A percentile compares a stretch with the other conserved stretches of the same genome.
Conservation (phyloP, 2,888 invertebrate genomes). For the Camponotus fellah region DNA sequence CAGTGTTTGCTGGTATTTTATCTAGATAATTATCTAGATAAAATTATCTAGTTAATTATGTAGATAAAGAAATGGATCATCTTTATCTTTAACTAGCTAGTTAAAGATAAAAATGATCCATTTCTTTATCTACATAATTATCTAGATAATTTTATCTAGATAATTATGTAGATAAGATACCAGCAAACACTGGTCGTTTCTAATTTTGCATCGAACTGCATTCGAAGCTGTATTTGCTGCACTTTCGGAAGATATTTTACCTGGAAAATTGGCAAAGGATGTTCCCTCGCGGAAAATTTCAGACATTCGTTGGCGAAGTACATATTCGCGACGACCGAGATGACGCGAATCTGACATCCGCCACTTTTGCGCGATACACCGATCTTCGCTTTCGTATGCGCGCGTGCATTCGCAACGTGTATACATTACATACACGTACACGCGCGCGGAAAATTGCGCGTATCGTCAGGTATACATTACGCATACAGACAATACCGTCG, state of each 20-base stretch:
- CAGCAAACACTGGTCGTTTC: too few relatives aligned
- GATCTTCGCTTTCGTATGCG: conserved; percentile 29
- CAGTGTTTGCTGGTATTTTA: too few relatives aligned
- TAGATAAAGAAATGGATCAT: too few relatives aligned
- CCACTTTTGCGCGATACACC: conserved; percentile 27
- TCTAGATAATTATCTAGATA: too few relatives aligned
- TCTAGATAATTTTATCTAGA: too few relatives aligned
- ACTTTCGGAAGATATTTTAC: background rate
- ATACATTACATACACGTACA: background rate
- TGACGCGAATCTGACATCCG: conserved; percentile 37
- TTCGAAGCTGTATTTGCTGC: background rate
- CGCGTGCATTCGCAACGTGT: background rate
- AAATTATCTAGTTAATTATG: too few relatives aligned
- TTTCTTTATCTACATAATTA: too few relatives aligned
- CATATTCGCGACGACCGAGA: background rate
- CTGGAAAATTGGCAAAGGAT: background rate
- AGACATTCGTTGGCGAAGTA: background rate
- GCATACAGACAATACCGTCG: conserved; percentile 21
- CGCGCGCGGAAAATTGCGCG: conserved; percentile 31
- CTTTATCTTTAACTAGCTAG: too few relatives aligned
- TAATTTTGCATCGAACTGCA: background rate
- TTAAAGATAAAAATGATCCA: too few relatives aligned
- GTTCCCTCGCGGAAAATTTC: background rate
- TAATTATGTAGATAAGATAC: too few relatives aligned
- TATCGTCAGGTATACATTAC: conserved; percentile 47